Conservation (phyloP, 2,888 invertebrate species). For the Thymelicus lineola region DNA sequence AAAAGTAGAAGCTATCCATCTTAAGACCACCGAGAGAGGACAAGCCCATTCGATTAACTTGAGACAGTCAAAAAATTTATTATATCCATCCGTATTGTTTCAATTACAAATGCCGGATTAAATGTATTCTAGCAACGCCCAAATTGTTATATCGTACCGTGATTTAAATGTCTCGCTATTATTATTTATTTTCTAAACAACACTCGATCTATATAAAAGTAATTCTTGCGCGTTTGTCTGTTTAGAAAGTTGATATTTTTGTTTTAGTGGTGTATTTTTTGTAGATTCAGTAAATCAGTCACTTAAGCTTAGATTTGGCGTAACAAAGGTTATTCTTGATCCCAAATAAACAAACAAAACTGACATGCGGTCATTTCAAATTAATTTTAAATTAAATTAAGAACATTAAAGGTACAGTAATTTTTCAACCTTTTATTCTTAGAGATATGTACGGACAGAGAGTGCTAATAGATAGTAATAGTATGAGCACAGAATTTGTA, state of each 20-base stretch:
- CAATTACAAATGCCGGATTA: conserved; percentile 79
- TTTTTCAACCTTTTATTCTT: too few species aligned
- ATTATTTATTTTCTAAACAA: conserved; percentile 62
- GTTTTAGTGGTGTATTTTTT: too few species aligned
- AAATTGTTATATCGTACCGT: conserved; percentile 72
- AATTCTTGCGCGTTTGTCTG: not conserved
- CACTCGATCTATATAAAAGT: not conserved
- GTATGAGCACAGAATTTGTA: too few species aligned
- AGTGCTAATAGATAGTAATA: too few species aligned
- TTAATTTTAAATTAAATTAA: too few species aligned
- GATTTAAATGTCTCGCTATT: conserved; percentile 70
- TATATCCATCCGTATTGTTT: conserved; percentile 72
- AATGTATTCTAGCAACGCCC: conserved; percentile 74
- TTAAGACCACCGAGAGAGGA: conserved; percentile 72
- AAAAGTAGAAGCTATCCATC: conserved; percentile 60
- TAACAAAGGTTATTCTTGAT: too few species aligned
- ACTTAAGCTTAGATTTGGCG: too few species aligned
- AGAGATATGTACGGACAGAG: too few species aligned
- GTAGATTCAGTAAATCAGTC: too few species aligned
- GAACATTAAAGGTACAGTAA: too few species aligned
- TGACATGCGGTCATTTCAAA: too few species aligned
- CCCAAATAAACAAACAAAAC: too few species aligned
- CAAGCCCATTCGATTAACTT: conserved; percentile 66
- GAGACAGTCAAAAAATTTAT: conserved; percentile 71
- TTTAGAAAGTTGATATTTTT: not conserved